Conservation (phyloP, 2,113 vertebrate species). For the Daphoenositta chrysoptera region DNA sequence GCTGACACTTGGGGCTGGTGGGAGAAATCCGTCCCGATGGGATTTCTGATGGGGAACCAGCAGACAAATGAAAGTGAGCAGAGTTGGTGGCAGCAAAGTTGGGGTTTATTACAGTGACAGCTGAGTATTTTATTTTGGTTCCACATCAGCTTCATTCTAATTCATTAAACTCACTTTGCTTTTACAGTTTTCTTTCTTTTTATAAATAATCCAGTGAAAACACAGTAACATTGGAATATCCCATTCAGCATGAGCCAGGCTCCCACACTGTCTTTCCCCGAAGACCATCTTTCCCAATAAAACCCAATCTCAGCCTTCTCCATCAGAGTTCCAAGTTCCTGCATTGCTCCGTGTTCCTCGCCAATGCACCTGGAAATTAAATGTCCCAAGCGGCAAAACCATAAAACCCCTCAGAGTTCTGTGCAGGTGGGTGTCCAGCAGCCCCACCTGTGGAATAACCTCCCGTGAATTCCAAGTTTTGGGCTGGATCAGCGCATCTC, state of each 20-base stretch:
- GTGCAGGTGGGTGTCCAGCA: too few relatives aligned
- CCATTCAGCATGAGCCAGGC: neutral
- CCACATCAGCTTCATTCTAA: neutral
- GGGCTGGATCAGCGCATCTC: accelerated
- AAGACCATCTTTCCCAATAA: neutral
- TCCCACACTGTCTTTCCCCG: neutral
- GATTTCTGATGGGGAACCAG: neutral
- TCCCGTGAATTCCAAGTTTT: neutral
- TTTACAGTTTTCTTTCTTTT: neutral
- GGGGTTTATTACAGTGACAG: neutral
- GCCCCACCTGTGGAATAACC: neutral
- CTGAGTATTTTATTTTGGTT: neutral
- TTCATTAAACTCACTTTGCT: neutral
- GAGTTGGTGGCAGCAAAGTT: neutral
- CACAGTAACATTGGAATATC: neutral
- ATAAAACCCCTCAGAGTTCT: accelerated
- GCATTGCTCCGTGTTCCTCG: accelerated
- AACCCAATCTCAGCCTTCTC: neutral
- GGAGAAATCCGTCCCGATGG: neutral
- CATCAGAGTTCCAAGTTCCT: neutral
- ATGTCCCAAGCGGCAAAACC: neutral
- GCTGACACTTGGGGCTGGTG: neutral
- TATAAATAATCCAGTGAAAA: neutral
- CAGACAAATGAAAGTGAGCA: neutral
- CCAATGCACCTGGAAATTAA: accelerated